A percentile compares a stretch with the other conserved stretches of the same genome.
These are phyloP conservation scores for Rapana venosa DNA, from an alignment of 2,888 invertebrate genomes.

Conservation along the genomic window DNA sequence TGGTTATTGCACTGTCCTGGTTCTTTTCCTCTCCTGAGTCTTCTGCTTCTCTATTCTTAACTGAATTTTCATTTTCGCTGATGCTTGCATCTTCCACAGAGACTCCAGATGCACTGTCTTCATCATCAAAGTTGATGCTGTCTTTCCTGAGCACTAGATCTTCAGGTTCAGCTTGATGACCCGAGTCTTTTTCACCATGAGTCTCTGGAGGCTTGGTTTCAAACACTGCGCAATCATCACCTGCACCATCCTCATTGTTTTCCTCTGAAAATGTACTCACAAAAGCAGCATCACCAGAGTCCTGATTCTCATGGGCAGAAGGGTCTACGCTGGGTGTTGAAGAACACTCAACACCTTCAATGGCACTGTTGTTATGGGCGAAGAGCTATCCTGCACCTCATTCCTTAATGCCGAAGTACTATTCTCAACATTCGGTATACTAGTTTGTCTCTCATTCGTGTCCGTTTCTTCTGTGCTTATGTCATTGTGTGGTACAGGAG, in stretches of 20 bases:
- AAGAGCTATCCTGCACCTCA: not conserved
- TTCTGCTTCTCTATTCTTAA: not conserved
- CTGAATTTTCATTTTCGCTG: not conserved
- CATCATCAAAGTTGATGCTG: slow-evolving; percentile 22
- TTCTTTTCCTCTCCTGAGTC: not conserved
- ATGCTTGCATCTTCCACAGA: not conserved
- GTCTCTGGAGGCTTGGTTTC: not conserved
- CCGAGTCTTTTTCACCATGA: not conserved
- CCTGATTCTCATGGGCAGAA: not conserved
- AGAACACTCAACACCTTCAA: not conserved
- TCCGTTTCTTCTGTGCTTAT: not conserved
- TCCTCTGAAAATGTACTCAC: not conserved
- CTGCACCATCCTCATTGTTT: slow-evolving; percentile 5
- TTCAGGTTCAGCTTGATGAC: slow-evolving; percentile 23
- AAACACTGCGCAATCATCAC: slow-evolving; percentile 33
- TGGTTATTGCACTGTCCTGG: not conserved
- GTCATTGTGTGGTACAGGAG: not conserved
- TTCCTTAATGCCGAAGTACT: not conserved
- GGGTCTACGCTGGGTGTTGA: not conserved
- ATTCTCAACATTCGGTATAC: not conserved
- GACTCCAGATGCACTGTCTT: slow-evolving; percentile 32
- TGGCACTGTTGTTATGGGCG: not conserved
- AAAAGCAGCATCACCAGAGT: not conserved
- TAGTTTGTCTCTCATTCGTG: not conserved
- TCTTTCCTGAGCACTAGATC: slow-evolving; percentile 36